Evolutionary conservation across 2,888 invertebrate genomes (phyloP), one percentile per base, ranked within the genome.

Genomic region (Crossocerus cetratus): DNA sequence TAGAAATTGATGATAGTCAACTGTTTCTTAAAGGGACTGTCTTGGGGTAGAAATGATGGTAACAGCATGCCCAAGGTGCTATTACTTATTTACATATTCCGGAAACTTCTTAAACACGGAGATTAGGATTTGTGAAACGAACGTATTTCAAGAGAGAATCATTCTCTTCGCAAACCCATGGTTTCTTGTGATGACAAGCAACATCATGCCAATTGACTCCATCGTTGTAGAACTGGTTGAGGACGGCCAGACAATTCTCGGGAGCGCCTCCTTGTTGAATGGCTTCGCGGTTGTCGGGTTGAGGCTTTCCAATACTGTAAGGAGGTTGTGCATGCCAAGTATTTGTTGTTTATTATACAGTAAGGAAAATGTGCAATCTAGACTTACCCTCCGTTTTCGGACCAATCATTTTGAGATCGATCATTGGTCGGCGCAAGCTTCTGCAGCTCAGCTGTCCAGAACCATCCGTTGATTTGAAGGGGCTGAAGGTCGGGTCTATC

Each of bases 171-270:
- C 97, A 97, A 43, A 96, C 94, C 91, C 95, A 96, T 0, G 97
- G 94, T 90, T 97, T 97, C 89, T 94, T 94, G 89, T 97, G 97
- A 88, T 97, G 97, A 89, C 97, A 97, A 75, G 97, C 97, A 60
- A 97, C 97, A 88, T 97, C 92, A 88, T 97, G 97, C 97, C 97
- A 97, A 90, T 96, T 95, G 61, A 97, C 94, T 32, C 97, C 97
- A 86, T 97, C 97, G 84, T 96, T 95, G 92, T 97, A 97, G 92
- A 97, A 97, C 90, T 97, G 95, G 91, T 97, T 97, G 63, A 97
- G 91, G 78, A 97, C 92, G 1, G 96, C 97, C 77, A 97, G 89
- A 87, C 97, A 97, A 89, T 96, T 96, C 91, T 97, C 97, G 32
- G 95, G 93, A 1, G 96, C 96, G 60, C 97, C 97, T 23, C 94